phyloP scores from a whole-genome alignment of 2,888 invertebrate species.

The Auanema sp. region DNA sequence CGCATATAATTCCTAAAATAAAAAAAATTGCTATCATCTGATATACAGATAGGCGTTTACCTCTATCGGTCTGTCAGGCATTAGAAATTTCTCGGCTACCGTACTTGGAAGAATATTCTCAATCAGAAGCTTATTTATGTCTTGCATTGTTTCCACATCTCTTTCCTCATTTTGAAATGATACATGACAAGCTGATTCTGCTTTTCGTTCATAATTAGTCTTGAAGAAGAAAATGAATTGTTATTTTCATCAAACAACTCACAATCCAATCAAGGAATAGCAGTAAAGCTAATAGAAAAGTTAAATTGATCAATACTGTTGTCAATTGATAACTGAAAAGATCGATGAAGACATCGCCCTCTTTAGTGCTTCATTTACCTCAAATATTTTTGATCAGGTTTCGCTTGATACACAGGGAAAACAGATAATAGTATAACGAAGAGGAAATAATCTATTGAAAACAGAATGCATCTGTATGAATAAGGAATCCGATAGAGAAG shows the following conservation, averaged over 20 bases:
- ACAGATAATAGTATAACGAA: constrained; percentile 57
- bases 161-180: constrained; percentile 88
- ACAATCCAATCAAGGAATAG: constrained; percentile 63
- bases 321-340: constrained; percentile 57
- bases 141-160: constrained; percentile 89
- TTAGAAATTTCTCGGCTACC: constrained; percentile 89
- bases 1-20: constrained; percentile 82
- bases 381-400: constrained; percentile 27
- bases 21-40: constrained; percentile 9
- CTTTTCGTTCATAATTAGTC: constrained; percentile 69
- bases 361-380: constrained; percentile 21
- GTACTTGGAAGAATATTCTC: constrained; percentile 95
- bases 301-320: constrained; percentile 55
- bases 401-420: constrained; percentile 47
- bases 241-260: constrained; percentile 23
- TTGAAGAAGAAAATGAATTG: constrained; percentile 27
- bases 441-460: constrained; percentile 53
- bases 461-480: constrained; percentile 50
- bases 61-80: constrained; percentile 74
- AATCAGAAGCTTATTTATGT: constrained; percentile 74
- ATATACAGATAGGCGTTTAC: constrained; percentile 64
- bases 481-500: constrained; percentile 59
- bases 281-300: constrained; percentile 54
- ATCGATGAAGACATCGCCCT: not conserved
- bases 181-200: constrained; percentile 90